A percentile compares a stretch with the other conserved stretches of the same genome.
Conservation (phyloP, 64 coral and sea anemone species). For the Stylophora pistillata region DNA sequence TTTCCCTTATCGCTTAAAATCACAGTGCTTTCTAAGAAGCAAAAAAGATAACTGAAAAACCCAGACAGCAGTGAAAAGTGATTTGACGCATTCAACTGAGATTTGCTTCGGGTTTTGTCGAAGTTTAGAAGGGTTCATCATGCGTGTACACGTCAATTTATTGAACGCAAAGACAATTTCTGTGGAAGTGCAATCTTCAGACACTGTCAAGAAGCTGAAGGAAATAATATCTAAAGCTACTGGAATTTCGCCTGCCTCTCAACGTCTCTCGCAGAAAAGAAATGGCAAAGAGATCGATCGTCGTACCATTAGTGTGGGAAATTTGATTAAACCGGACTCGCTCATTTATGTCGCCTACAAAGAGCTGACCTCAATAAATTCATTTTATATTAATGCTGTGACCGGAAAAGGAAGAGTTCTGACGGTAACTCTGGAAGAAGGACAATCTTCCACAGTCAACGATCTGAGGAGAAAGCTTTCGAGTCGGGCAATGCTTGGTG, state of each 20-base stretch:
- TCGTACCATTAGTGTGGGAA: background rate
- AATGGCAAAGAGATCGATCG: background rate
- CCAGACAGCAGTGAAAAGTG: too few species aligned
- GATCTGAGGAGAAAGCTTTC: conserved; percentile 8
- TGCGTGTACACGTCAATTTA: conserved; percentile 3
- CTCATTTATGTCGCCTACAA: conserved; percentile 5
- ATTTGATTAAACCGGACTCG: background rate
- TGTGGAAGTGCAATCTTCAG: background rate
- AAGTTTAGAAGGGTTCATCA: background rate
- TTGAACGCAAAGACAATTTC: conserved; percentile 17
- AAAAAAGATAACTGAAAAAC: too few species aligned
- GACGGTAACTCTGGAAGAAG: conserved; percentile 1
- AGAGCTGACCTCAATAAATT: background rate
- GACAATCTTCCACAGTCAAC: background rate
- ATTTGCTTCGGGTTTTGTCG: background rate
- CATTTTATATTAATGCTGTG: conserved; percentile 17
- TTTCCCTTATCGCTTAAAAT: too few species aligned
- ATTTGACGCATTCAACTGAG: background rate
- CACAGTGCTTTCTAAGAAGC: too few species aligned
- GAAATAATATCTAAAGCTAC: conserved; percentile 5
- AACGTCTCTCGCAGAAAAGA: background rate
- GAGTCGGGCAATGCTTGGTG: background rate
- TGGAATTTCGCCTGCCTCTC: background rate
- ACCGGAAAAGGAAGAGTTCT: conserved; percentile 19
- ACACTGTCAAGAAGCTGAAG: background rate